Evolutionary conservation across 2,113 vertebrate species (phyloP).

Genomic region (Scalopus aquaticus): DNA sequence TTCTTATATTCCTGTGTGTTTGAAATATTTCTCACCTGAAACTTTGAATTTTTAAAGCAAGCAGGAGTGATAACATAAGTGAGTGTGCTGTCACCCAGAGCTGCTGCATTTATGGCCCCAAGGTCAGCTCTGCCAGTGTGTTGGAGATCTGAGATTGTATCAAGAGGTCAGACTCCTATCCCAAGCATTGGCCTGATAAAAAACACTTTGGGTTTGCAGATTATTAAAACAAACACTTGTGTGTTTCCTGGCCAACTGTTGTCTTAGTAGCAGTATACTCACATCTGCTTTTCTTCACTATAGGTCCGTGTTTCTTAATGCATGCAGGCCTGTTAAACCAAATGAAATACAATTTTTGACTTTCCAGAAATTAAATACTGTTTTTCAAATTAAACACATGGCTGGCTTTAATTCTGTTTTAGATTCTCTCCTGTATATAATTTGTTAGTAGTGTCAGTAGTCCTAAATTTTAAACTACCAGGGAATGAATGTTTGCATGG

Average conservation of each 20-base stretch:
- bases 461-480: background rate
- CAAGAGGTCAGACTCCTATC: background rate
- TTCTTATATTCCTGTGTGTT: background rate
- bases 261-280: background rate
- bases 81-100: background rate
- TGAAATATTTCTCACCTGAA: background rate
- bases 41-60: background rate
- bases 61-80: background rate
- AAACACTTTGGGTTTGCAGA: background rate
- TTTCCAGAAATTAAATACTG: background rate
- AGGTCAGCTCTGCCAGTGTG: background rate
- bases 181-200: background rate
- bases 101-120: background rate
- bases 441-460: background rate
- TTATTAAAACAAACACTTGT: background rate
- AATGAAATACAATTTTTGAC: background rate
- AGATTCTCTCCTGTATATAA: background rate
- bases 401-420: background rate
- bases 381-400: background rate
- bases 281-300: background rate
- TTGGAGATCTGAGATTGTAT: background rate
- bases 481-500: background rate
- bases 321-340: background rate
- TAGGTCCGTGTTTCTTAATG: background rate
- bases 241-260: background rate